Conservation (phyloP, 1,140 invertebrate species). For the Hestina assimilis region DNA sequence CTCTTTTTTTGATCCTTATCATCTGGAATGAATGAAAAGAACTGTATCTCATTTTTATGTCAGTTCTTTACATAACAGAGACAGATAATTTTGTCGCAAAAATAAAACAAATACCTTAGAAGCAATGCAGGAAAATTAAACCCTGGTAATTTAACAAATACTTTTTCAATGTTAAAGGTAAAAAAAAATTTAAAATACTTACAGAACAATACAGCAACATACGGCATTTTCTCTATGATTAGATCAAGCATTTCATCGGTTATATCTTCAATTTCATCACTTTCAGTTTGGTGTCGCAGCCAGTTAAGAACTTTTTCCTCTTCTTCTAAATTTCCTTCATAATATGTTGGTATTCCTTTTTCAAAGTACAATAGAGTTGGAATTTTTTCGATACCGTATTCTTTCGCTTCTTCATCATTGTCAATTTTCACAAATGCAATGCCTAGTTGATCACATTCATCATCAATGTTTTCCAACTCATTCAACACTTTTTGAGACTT, state of each 20-base stretch:
- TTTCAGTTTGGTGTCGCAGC: constrained; percentile 90
- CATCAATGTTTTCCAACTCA: constrained; percentile 96
- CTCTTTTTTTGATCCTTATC: constrained; percentile 95
- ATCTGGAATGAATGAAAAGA: constrained; percentile 81
- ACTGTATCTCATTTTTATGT: constrained; percentile 72
- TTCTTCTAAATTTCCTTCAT: constrained; percentile 94
- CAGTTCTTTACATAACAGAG: constrained; percentile 54
- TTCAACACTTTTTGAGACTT: constrained; percentile 91
- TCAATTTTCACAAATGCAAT: constrained; percentile 96
- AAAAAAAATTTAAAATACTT: constrained; percentile 75
- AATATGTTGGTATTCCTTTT: constrained; percentile 92
- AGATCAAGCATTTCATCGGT: constrained; percentile 96
- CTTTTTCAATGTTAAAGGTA: constrained; percentile 34
- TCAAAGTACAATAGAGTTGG: constrained; percentile 94
- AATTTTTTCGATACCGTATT: constrained; percentile 93
- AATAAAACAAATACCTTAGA: constrained; percentile 4
- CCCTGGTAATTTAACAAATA: constrained; percentile 10
- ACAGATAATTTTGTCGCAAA: constrained; percentile 24
- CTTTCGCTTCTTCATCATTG: constrained; percentile 91
- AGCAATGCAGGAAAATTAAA: constrained; percentile 6
- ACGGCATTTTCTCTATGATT: constrained; percentile 91
- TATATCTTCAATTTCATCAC: constrained; percentile 95
- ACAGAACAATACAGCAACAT: constrained; percentile 94
- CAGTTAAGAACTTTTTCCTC: constrained; percentile 94
- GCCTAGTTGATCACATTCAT: constrained; percentile 93